Evolutionary conservation across 2,888 invertebrate genomes (phyloP).

Genomic region (Yponomeuta sedellus): DNA sequence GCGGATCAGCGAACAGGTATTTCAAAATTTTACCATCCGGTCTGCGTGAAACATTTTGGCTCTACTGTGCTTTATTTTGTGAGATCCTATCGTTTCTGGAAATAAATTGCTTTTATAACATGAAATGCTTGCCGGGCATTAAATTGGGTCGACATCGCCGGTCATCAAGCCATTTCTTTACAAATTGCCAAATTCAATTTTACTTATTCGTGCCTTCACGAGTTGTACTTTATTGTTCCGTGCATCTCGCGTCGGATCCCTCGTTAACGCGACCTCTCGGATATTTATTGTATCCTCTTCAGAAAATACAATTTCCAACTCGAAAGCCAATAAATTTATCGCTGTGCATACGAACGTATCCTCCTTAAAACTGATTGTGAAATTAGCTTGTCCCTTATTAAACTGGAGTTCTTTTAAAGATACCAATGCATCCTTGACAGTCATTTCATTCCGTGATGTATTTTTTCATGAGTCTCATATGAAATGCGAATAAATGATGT

Average conservation of each 20-base stretch:
- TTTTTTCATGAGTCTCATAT: constrained; percentile 32
- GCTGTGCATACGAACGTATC: constrained; percentile 43
- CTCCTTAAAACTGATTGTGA: constrained; percentile 30
- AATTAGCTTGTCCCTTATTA: constrained; percentile 24
- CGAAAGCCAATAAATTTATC: constrained; percentile 58
- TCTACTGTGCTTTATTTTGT: neutral
- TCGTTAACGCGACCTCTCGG: constrained; percentile 72
- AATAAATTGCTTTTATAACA: neutral
- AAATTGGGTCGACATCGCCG: constrained; percentile 7
- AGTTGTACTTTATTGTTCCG: constrained; percentile 66
- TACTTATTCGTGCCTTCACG: constrained; percentile 44
- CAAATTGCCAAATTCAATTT: constrained; percentile 42
- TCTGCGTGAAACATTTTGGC: neutral
- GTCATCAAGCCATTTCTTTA: constrained; percentile 13
- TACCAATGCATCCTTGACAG: neutral
- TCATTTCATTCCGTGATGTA: neutral
- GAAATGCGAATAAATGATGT: too few species aligned
- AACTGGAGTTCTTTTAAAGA: constrained; percentile 3
- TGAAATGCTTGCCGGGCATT: neutral
- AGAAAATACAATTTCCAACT: constrained; percentile 72
- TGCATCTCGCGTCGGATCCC: constrained; percentile 56
- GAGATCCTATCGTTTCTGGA: constrained; percentile 1
- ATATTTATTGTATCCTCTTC: constrained; percentile 73
- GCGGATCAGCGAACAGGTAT: constrained; percentile 50
- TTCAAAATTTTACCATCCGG: constrained; percentile 18